These are phyloP conservation scores for Sakesphorus luctuosus DNA, from an alignment of 2,113 vertebrate genomes.

Conservation along the genomic window DNA sequence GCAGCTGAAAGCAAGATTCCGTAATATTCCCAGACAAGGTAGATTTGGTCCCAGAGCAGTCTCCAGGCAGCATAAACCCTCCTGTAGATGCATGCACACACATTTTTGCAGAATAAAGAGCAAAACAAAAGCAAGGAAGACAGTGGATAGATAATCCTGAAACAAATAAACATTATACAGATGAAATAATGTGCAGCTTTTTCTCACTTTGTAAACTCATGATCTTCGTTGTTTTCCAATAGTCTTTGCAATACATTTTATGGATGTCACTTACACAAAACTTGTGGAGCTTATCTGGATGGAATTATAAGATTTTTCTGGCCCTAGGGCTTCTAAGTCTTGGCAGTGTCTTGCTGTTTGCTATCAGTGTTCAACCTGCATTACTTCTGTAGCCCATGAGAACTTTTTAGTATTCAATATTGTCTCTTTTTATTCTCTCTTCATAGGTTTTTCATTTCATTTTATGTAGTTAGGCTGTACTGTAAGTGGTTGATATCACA, in stretches of 20 bases:
- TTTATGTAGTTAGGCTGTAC: not conserved
- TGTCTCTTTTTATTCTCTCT: not conserved
- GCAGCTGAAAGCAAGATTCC: not conserved
- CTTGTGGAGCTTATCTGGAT: not conserved
- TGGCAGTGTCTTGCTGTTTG: not conserved
- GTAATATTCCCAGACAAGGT: not conserved
- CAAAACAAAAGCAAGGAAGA: not conserved
- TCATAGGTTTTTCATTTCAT: conserved; percentile 8
- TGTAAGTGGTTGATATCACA: not conserved
- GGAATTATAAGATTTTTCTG: conserved; percentile 19
- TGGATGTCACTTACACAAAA: not conserved
- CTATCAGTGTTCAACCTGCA: conserved; percentile 5
- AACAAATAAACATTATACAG: not conserved
- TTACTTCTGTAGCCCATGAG: not conserved
- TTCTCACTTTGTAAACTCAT: not conserved
- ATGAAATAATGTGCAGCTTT: not conserved
- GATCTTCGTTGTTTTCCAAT: not conserved
- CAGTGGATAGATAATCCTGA: not conserved
- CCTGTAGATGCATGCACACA: not conserved
- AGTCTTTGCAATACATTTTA: not conserved
- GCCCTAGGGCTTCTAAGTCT: not conserved
- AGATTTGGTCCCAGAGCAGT: not conserved
- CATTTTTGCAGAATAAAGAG: not conserved
- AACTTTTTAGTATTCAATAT: not conserved
- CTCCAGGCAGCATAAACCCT: not conserved